A percentile compares a stretch with the other conserved stretches of the same genome.
Conservation (phyloP, 1,140 invertebrate species). For the Caerostris darwini region DNA sequence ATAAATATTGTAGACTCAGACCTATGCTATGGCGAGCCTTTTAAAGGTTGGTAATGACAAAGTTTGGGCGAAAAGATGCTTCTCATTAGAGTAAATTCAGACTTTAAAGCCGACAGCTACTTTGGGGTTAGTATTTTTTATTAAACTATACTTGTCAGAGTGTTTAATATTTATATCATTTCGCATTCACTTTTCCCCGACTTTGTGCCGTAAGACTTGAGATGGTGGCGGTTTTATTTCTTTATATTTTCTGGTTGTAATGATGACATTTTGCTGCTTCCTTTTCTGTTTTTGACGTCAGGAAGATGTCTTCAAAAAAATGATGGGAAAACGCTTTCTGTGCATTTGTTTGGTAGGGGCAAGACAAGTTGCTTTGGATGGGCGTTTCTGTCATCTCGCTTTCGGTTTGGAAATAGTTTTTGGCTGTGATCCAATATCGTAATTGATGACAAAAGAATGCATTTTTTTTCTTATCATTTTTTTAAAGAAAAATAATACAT, state of each 20-base stretch:
- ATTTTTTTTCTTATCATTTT: no score
- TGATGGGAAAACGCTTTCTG: no score
- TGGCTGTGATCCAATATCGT: background rate
- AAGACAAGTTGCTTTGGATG: background rate
- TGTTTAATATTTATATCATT: slow-evolving; percentile 68
- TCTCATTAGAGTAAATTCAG: slow-evolving; percentile 66
- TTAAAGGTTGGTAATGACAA: slow-evolving; percentile 44
- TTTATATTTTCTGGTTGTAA: background rate
- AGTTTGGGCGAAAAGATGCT: slow-evolving; percentile 17
- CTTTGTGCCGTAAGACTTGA: no score
- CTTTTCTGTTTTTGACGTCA: background rate
- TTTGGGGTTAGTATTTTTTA: slow-evolving; percentile 65
- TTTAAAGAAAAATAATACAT: no score
- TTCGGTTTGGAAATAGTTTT: background rate
- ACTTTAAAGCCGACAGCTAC: slow-evolving; percentile 64
- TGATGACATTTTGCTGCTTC: no score
- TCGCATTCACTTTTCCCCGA: slow-evolving; percentile 21
- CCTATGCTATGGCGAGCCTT: background rate
- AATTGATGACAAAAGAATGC: background rate
- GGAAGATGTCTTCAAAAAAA: no score
- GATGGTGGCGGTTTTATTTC: background rate
- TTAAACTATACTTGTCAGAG: slow-evolving; percentile 39
- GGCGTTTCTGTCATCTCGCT: background rate
- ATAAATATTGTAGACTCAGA: slow-evolving; percentile 53
- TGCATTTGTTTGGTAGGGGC: no score